These are phyloP conservation scores for Hymenopus coronatus DNA, from an alignment of 2,888 invertebrate genomes.

Conservation along the genomic window DNA sequence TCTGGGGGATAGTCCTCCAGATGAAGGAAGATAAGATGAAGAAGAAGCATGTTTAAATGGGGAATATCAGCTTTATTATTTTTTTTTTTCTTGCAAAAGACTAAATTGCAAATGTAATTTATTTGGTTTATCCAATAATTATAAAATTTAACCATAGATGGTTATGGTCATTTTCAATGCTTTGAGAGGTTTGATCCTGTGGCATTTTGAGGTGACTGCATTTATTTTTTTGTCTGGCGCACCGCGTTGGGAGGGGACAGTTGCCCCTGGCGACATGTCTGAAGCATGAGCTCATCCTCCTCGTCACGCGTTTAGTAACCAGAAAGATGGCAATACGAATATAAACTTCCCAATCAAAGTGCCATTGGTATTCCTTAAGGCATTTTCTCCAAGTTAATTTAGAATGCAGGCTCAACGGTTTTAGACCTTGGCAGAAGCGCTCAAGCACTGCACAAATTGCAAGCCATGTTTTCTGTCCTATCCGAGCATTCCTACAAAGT, in stretches of 20 bases:
- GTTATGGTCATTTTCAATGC: neutral
- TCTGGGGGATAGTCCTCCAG: no score
- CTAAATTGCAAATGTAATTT: neutral
- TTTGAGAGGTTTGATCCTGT: no score
- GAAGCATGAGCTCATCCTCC: neutral
- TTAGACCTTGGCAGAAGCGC: no score
- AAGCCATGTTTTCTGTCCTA: neutral
- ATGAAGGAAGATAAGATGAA: no score
- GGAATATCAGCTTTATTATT: neutral
- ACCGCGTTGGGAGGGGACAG: neutral
- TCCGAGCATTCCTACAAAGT: neutral
- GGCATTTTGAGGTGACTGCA: no score
- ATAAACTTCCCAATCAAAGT: neutral
- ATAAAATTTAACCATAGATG: neutral
- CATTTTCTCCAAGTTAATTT: neutral
- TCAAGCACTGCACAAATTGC: neutral
- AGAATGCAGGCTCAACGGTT: neutral
- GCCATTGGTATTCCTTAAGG: neutral
- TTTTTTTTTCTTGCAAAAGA: neutral
- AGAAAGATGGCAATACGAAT: neutral
- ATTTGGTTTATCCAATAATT: no score
- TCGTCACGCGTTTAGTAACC: neutral
- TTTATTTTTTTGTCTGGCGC: neutral
- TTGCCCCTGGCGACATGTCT: neutral
- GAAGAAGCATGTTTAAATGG: no score